Percentiles rank a stretch among this genome's conserved stretches.
Evolutionary conservation across 2,888 invertebrate genomes (phyloP).

Genomic region (Epistrophe grossulariae): DNA sequence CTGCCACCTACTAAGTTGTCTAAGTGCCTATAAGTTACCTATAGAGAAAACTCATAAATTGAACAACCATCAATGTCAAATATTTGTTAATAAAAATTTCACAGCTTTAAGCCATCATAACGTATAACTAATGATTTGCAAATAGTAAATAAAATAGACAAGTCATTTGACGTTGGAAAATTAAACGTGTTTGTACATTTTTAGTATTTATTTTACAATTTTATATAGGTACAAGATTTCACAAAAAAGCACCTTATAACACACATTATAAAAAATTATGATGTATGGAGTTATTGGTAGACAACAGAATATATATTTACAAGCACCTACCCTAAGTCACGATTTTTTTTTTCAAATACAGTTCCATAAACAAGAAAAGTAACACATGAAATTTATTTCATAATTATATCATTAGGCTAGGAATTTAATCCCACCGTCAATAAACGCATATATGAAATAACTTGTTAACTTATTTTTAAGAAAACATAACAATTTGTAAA

Average conservation of each 20-base stretch:
- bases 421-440: too few species aligned
- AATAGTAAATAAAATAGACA: slow-evolving; percentile 51
- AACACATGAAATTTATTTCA: neutral
- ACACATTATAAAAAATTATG: too few species aligned
- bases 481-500: too few species aligned
- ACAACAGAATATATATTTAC: neutral
- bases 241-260: neutral
- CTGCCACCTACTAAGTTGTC: slow-evolving; percentile 5
- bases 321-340: slow-evolving; percentile 7
- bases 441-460: too few species aligned
- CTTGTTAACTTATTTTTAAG: too few species aligned
- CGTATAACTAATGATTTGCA: slow-evolving; percentile 47
- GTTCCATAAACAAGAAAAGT: neutral
- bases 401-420: too few species aligned
- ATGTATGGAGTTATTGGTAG: neutral
- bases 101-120: slow-evolving; percentile 43
- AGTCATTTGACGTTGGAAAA: slow-evolving; percentile 38
- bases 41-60: neutral
- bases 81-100: slow-evolving; percentile 43
- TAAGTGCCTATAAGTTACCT: neutral
- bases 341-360: neutral
- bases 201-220: slow-evolving; percentile 47
- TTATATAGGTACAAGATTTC: slow-evolving; percentile 1
- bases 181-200: slow-evolving; percentile 33
- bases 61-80: slow-evolving; percentile 12